These are phyloP conservation scores for Escarpia spicata DNA, from an alignment of 2,888 invertebrate genomes.

Conservation along the genomic window DNA sequence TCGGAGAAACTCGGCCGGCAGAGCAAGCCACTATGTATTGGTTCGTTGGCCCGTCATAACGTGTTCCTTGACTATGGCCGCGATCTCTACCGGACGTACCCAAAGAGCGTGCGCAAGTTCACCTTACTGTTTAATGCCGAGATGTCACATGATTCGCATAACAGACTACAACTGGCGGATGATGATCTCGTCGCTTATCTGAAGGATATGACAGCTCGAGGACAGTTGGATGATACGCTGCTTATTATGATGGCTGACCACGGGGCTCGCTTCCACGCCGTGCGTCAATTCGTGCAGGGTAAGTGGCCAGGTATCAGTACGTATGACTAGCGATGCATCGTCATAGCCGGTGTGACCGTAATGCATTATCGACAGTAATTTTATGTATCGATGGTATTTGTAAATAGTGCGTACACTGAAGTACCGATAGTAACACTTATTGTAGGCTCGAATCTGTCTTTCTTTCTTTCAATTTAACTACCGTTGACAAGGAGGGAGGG, in stretches of 20 bases:
- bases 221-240: slow-evolving; percentile 80
- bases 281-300: slow-evolving; percentile 87
- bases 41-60: slow-evolving; percentile 76
- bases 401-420: too few relatives aligned
- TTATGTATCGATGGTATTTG: too few relatives aligned
- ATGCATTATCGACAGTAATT: too few relatives aligned
- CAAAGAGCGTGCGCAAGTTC: slow-evolving; percentile 78
- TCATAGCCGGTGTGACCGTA: too few relatives aligned
- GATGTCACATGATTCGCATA: slow-evolving; percentile 86
- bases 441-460: too few relatives aligned
- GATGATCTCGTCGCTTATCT: slow-evolving; percentile 73
- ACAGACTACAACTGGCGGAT: slow-evolving; percentile 81
- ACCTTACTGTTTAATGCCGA: slow-evolving; percentile 89
- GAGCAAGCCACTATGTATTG: slow-evolving; percentile 71
- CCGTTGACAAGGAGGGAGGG: too few relatives aligned
- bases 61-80: slow-evolving; percentile 65
- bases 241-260: slow-evolving; percentile 93
- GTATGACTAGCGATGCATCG: too few relatives aligned
- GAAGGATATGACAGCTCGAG: slow-evolving; percentile 70
- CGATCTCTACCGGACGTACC: slow-evolving; percentile 73
- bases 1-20: slow-evolving; percentile 8
- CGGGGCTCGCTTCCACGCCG: slow-evolving; percentile 80
- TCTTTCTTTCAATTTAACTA: too few relatives aligned
- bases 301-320: neutral
- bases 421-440: too few relatives aligned